These are phyloP conservation scores for Chaitophorus viminalis DNA, from an alignment of 2,888 invertebrate species.

Conservation along the genomic window DNA sequence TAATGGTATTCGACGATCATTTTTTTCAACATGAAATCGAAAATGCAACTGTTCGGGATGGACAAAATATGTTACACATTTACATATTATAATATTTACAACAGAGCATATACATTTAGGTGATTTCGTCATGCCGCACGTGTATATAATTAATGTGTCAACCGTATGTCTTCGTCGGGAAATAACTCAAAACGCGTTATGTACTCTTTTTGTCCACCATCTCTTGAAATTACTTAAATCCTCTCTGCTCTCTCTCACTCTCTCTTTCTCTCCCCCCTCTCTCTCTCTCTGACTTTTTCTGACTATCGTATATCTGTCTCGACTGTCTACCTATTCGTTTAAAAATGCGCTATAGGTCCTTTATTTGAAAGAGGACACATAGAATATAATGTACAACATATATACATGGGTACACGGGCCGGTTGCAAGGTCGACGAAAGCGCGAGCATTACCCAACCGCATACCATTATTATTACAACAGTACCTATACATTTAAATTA, in stretches of 20 bases:
- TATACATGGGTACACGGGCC: background rate
- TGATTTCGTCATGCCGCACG: background rate
- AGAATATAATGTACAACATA: background rate
- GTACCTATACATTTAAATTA: no score
- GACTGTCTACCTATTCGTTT: no score
- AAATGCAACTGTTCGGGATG: no score
- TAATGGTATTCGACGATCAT: no score
- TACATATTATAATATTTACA: no score
- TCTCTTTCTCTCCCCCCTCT: background rate
- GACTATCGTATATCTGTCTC: background rate
- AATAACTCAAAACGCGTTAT: background rate
- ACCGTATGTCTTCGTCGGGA: background rate
- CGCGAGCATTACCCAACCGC: slow-evolving; percentile 50
- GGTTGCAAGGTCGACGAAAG: slow-evolving; percentile 58
- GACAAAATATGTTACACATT: no score
- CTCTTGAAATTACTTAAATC: background rate
- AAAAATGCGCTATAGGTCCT: background rate
- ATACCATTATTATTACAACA: no score
- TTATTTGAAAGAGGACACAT: background rate
- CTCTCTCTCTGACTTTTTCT: background rate
- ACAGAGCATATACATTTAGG: background rate
- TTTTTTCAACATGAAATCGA: no score
- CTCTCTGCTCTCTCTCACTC: background rate
- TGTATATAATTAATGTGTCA: no score
- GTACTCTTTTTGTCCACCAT: background rate